Conservation (phyloP, 2,888 invertebrate genomes). For the Caenorhabditis angaria region DNA sequence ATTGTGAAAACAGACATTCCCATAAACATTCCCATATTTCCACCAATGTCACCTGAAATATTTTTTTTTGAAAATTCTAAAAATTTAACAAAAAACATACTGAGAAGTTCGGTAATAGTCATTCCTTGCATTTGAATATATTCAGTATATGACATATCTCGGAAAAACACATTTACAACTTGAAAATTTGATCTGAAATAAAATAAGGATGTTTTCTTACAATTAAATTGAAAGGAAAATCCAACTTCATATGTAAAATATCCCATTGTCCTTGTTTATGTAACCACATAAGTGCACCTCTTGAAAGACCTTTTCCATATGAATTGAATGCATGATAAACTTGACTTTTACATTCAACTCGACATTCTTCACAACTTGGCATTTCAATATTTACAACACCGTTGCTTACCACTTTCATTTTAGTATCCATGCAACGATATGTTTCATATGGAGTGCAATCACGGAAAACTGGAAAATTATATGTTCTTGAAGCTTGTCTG, state of each 20-base stretch:
- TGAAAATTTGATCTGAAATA: constrained; percentile 58
- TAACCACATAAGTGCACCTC: constrained; percentile 61
- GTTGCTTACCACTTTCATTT: constrained; percentile 31
- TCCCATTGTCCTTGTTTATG: constrained; percentile 47
- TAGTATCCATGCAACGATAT: constrained; percentile 46
- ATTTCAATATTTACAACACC: constrained; percentile 35
- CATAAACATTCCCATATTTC: constrained; percentile 68
- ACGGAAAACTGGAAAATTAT: constrained; percentile 36
- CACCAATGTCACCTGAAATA: constrained; percentile 61
- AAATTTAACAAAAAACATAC: constrained; percentile 5
- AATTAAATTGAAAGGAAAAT: not conserved
- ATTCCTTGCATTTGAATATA: constrained; percentile 64
- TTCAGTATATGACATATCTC: constrained; percentile 67
- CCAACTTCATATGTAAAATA: constrained; percentile 47
- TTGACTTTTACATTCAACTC: constrained; percentile 54
- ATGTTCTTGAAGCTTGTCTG: no score
- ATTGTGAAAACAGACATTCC: constrained; percentile 66
- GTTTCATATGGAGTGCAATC: constrained; percentile 54
- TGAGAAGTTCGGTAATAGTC: constrained; percentile 55
- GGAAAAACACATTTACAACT: constrained; percentile 64
- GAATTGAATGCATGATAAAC: constrained; percentile 68
- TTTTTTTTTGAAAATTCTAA: not conserved
- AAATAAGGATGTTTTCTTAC: not conserved
- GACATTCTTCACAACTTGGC: constrained; percentile 46
- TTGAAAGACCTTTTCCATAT: constrained; percentile 62